Conservation (phyloP, 2,113 vertebrate genomes). For the Paraplagusia blochii region DNA sequence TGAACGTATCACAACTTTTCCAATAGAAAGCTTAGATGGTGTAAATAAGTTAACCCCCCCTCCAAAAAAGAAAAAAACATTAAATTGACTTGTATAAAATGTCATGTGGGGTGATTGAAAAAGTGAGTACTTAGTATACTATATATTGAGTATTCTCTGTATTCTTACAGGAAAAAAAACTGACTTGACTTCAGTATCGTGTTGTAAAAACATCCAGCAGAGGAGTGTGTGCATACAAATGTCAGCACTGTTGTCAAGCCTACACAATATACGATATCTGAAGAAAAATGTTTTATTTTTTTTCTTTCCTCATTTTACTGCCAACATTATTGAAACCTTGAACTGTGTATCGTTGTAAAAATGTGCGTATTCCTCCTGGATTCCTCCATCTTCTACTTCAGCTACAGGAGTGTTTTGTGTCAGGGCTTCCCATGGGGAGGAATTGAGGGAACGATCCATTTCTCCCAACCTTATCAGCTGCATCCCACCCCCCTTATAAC, state of each 20-base stretch:
- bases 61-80: no score
- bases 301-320: background rate
- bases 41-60: no score
- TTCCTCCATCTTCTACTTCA: conserved; percentile 24
- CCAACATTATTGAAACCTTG: background rate
- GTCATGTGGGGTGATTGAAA: no score
- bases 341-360: conserved; percentile 11
- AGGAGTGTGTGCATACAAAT: no score
- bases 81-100: no score
- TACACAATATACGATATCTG: conserved; percentile 5
- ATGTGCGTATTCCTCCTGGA: background rate
- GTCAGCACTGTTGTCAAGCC: background rate
- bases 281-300: conserved; percentile 8
- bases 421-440: conserved; percentile 44
- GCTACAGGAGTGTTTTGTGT: conserved; percentile 49
- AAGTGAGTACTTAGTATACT: no score
- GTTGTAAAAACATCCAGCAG: no score
- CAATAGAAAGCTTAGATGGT: no score
- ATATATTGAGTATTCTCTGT: no score
- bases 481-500: conserved; percentile 59
- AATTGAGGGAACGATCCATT: conserved; percentile 68
- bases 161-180: no score
- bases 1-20: no score
- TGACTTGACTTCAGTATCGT: no score
- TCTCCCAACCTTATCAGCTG: conserved; percentile 71